Evolutionary conservation across 2,113 vertebrate genomes (phyloP), one percentile per base, ranked within the genome.

Genomic region (Pleuronectes platessa): DNA sequence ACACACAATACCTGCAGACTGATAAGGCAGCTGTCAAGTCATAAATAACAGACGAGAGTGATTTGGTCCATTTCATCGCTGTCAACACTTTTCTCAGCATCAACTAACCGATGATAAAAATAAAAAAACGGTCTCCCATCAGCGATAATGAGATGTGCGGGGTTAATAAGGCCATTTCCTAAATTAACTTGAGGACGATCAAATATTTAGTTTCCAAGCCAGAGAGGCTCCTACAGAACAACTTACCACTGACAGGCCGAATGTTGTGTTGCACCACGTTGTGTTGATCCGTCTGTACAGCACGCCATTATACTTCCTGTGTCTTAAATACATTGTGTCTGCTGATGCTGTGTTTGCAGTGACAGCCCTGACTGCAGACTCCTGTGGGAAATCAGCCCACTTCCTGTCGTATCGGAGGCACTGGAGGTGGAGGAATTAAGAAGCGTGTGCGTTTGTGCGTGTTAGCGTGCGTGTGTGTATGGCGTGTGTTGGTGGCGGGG

Each of bases 311-410:
- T 58, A 79, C 78, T 66, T 77, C 67, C 73, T 78, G 65, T 63
- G 56, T 76, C 68, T 86, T 81, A 78, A 78, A 78, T 58, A 83
- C 66, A 84, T 85, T 76, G 73, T 65, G 74, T 86, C 73, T 80
- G 79, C 65, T 61, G 76, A 72, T 82, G 78, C 86, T 82, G 68
- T 58, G 78, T 74, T 84, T 13, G 72, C 81, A 68, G 77, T 81
- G 81, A 80, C 82, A 71, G 75, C 58, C 62, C 74, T 84, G 83
- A 89, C 74, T 89, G 73, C 83, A 87, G 80, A 85, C 86, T 86
- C 92, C 83, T 71, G 59, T 78, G 91, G 89, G 89, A 92, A 91
- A 90, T 90, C 82, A 92, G 68, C 59, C 70, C 78, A 74, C 83
- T 92, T 93, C 92, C 87, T 83, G 80, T 85, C 79, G 71, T 70